phyloP scores from a whole-genome alignment of 2,888 invertebrate genomes.

The Zeuzera pyrina region DNA sequence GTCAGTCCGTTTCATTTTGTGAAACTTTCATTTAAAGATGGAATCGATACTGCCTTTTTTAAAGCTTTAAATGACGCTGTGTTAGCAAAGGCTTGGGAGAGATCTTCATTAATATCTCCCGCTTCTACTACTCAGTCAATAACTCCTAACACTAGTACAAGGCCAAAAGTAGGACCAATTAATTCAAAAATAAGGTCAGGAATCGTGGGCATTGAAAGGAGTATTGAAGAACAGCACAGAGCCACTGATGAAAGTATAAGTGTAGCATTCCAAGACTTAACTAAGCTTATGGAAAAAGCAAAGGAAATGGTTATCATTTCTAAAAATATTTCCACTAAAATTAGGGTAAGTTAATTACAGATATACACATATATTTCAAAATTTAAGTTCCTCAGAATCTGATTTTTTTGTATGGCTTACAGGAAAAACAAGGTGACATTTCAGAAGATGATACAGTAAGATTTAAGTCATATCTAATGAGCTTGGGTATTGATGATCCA shows the following conservation, averaged over 20 bases:
- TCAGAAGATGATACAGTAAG: slow-evolving; percentile 97
- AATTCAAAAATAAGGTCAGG: slow-evolving; percentile 85
- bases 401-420: slow-evolving; percentile 18
- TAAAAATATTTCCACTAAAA: slow-evolving; percentile 92
- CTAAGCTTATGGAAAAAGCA: slow-evolving; percentile 94
- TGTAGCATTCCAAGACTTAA: slow-evolving; percentile 95
- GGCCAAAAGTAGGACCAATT: slow-evolving; percentile 34
- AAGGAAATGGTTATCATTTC: slow-evolving; percentile 97
- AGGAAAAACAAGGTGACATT: slow-evolving; percentile 95
- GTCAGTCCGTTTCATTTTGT: slow-evolving; percentile 81
- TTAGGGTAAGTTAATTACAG: slow-evolving; percentile 72
- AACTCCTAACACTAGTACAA: slow-evolving; percentile 27
- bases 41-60: slow-evolving; percentile 77
- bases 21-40: slow-evolving; percentile 90
- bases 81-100: slow-evolving; percentile 77
- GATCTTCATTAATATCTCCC: slow-evolving; percentile 30
- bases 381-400: background rate
- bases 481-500: slow-evolving; percentile 97
- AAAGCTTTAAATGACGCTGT: slow-evolving; percentile 76
- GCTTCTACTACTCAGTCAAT: slow-evolving; percentile 22
- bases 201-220: slow-evolving; percentile 96
- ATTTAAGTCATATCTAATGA: slow-evolving; percentile 96
- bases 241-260: slow-evolving; percentile 93
- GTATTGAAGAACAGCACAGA: slow-evolving; percentile 91
- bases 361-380: background rate